Evolutionary conservation across 92 coral and sea anemone species (phyloP).

Genomic region (Palythoa grandis): DNA sequence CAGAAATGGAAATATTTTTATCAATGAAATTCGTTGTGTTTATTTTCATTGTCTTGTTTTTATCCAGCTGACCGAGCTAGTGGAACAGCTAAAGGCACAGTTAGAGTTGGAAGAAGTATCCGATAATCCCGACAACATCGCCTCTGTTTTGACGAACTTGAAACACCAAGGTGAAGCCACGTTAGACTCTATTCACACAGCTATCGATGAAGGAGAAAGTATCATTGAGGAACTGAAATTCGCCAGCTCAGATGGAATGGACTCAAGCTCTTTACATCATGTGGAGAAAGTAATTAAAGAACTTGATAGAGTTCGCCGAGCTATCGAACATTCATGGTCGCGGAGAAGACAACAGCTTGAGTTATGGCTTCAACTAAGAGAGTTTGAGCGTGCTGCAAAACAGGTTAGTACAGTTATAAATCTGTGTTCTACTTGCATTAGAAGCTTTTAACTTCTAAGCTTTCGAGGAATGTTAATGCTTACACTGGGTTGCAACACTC

Average conservation of each 20-base stretch:
- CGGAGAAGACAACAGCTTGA: slow-evolving; percentile 93
- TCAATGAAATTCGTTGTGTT: background rate
- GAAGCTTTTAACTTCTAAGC: slow-evolving; percentile 41
- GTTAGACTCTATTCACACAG: slow-evolving; percentile 88
- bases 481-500: slow-evolving; percentile 11
- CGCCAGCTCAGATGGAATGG: slow-evolving; percentile 89
- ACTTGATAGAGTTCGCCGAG: slow-evolving; percentile 87
- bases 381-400: slow-evolving; percentile 96
- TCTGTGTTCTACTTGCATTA: slow-evolving; percentile 17
- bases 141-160: slow-evolving; percentile 88
- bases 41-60: slow-evolving; percentile 43
- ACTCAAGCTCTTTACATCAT: slow-evolving; percentile 93
- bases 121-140: slow-evolving; percentile 98
- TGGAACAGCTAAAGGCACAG: slow-evolving; percentile 92
- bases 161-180: slow-evolving; percentile 97
- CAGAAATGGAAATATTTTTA: slow-evolving; percentile 2
- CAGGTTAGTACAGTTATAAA: slow-evolving; percentile 63
- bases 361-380: slow-evolving; percentile 93
- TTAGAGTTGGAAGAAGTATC: slow-evolving; percentile 96
- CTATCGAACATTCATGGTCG: slow-evolving; percentile 97
- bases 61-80: slow-evolving; percentile 88
- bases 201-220: slow-evolving; percentile 94
- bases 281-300: slow-evolving; percentile 96
- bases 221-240: slow-evolving; percentile 91
- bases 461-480: slow-evolving; percentile 48